Conservation (phyloP, 2,888 invertebrate species). For the Scaptomyza caliginosa region DNA sequence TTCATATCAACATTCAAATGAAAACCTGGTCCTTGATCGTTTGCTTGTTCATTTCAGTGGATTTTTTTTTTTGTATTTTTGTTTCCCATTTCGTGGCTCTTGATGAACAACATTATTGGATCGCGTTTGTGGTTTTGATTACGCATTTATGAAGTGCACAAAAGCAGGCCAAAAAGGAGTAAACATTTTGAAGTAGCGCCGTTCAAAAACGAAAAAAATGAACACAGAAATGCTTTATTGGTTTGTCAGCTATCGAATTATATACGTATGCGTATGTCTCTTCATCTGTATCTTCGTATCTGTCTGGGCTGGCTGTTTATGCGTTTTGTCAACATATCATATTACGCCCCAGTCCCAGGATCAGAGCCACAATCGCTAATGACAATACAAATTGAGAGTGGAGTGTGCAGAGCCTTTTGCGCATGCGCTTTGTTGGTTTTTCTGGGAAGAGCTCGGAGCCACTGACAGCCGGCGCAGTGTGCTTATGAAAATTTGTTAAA, state of each 20-base stretch:
- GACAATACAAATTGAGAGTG: conserved; percentile 75
- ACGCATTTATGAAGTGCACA: conserved; percentile 68
- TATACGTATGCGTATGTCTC: conserved; percentile 12
- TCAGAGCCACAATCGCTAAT: conserved; percentile 71
- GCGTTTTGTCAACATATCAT: conserved; percentile 76
- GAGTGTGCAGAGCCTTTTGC: conserved; percentile 38
- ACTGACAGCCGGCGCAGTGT: conserved; percentile 59
- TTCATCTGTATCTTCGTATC: conserved; percentile 1
- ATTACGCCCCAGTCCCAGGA: conserved; percentile 60
- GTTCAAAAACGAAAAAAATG: no score
- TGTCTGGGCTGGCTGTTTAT: conserved; percentile 43
- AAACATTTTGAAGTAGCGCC: conserved; percentile 79
- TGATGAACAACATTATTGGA: conserved; percentile 20
- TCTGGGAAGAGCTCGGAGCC: conserved; percentile 49
- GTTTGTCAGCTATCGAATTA: conserved; percentile 68
- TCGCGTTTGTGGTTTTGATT: conserved; percentile 69
- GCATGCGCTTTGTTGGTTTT: conserved; percentile 61
- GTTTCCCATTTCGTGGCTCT: conserved; percentile 36
- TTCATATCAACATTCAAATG: conserved; percentile 47
- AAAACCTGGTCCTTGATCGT: conserved; percentile 57
- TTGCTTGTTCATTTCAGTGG: conserved; percentile 19
- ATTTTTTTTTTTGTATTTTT: no score
- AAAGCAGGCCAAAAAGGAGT: conserved; percentile 66
- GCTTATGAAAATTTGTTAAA: conserved; percentile 62
- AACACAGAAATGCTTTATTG: conserved; percentile 74